Percentiles rank a stretch among this genome's conserved stretches.
Evolutionary conservation across 1,140 invertebrate species (phyloP).

Genomic region (Leptopilina boulardi): DNA sequence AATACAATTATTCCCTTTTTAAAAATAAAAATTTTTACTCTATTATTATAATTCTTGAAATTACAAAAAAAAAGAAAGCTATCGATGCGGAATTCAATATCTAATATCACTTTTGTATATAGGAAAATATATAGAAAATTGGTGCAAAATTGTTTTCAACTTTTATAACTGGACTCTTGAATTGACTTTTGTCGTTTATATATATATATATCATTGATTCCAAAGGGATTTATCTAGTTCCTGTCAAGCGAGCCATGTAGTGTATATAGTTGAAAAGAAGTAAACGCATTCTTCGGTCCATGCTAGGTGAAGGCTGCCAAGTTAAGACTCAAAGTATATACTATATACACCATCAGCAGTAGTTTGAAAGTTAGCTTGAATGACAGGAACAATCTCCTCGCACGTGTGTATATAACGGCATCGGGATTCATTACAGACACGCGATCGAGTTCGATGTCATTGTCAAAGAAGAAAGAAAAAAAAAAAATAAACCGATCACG

Average conservation of each 20-base stretch:
- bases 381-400: conserved; percentile 12
- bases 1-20: no score
- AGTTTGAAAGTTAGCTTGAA: conserved; percentile 17
- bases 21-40: no score
- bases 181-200: neutral
- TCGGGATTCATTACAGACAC: neutral
- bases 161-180: conserved; percentile 12
- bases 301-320: conserved; percentile 12
- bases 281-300: conserved; percentile 4
- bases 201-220: neutral
- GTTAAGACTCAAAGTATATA: conserved; percentile 13
- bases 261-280: neutral
- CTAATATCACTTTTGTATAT: no score
- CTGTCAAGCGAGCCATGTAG: no score
- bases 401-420: conserved; percentile 16
- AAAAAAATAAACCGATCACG: conserved; percentile 1
- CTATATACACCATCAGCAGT: no score
- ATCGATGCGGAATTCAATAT: no score
- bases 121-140: no score
- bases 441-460: conserved; percentile 16
- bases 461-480: no score
- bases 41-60: no score
- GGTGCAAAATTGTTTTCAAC: neutral
- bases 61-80: no score
- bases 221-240: conserved; percentile 1